Evolutionary conservation across 2,888 invertebrate genomes (phyloP).

Genomic region (Sphaerophoria taeniata): DNA sequence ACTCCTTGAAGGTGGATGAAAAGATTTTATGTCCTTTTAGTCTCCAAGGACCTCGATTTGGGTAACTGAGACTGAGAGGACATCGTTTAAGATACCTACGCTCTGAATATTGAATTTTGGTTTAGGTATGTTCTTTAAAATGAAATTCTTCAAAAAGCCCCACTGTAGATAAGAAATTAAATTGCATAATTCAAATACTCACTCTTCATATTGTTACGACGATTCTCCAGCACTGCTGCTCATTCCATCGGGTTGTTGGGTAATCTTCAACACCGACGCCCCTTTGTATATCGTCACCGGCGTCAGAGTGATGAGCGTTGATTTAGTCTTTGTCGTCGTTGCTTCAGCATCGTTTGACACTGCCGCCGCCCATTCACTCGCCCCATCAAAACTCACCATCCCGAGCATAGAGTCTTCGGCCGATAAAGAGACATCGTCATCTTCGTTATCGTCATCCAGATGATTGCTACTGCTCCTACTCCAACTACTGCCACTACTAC

Average conservation of each 20-base stretch:
- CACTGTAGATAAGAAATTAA: too few species aligned
- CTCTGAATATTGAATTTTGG: too few species aligned
- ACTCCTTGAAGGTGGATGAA: too few species aligned
- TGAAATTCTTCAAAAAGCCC: too few species aligned
- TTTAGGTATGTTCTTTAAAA: too few species aligned
- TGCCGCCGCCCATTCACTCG: constrained; percentile 46
- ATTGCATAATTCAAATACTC: constrained; percentile 32
- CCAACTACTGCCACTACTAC: neutral
- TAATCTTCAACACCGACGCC: constrained; percentile 81
- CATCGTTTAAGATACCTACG: too few species aligned
- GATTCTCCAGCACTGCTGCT: constrained; percentile 76
- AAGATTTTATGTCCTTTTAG: too few species aligned
- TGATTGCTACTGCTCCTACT: constrained; percentile 37
- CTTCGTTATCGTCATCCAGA: constrained; percentile 64
- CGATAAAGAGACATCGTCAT: constrained; percentile 65
- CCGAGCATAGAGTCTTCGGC: constrained; percentile 49
- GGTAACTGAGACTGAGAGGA: too few species aligned
- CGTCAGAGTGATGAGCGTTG: constrained; percentile 82
- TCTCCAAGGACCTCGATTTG: too few species aligned
- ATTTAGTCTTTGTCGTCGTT: constrained; percentile 76
- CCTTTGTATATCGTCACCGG: constrained; percentile 83
- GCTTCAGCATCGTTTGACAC: neutral
- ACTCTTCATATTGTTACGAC: constrained; percentile 81
- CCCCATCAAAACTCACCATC: constrained; percentile 39
- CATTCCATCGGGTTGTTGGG: constrained; percentile 76